Percentiles rank a stretch among this genome's conserved stretches.
Evolutionary conservation across 2,113 vertebrate species (phyloP).

Genomic region (Eupsittula cactorum): DNA sequence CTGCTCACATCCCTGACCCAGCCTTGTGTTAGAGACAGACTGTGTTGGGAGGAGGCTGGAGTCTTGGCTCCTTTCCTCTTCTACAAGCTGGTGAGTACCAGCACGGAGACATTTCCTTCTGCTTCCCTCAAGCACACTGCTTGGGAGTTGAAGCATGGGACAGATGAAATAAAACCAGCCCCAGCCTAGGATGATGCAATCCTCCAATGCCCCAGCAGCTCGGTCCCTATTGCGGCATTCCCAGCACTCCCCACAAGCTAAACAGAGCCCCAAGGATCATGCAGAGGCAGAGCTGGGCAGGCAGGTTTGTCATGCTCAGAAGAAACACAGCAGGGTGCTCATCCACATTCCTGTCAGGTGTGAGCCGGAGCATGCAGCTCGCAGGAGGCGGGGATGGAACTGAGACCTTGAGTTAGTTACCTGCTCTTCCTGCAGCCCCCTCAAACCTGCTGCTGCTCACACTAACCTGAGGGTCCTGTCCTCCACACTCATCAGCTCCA

Average conservation of each 20-base stretch:
- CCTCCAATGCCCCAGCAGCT: background rate
- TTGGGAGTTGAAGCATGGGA: background rate
- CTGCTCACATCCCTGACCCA: background rate
- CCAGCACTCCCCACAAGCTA: background rate
- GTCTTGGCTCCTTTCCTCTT: background rate
- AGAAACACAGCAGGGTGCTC: background rate
- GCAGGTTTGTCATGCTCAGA: background rate
- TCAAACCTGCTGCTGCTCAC: background rate
- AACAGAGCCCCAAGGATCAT: conserved; percentile 15
- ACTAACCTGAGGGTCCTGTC: background rate
- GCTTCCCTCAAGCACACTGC: background rate
- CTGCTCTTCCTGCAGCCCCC: background rate
- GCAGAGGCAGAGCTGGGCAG: conserved; percentile 62
- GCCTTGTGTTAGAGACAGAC: background rate
- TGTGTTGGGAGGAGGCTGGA: background rate
- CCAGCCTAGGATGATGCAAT: rapidly evolving
- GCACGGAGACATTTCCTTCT: background rate
- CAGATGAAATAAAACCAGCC: background rate
- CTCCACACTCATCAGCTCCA: background rate
- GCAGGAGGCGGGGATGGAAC: background rate
- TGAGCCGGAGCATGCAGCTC: conserved; percentile 54
- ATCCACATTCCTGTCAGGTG: background rate
- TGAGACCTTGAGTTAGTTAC: background rate
- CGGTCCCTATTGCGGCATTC: rapidly evolving
- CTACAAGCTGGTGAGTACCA: background rate